Conservation (phyloP, 2,888 invertebrate species). For the Lutraria lutraria region DNA sequence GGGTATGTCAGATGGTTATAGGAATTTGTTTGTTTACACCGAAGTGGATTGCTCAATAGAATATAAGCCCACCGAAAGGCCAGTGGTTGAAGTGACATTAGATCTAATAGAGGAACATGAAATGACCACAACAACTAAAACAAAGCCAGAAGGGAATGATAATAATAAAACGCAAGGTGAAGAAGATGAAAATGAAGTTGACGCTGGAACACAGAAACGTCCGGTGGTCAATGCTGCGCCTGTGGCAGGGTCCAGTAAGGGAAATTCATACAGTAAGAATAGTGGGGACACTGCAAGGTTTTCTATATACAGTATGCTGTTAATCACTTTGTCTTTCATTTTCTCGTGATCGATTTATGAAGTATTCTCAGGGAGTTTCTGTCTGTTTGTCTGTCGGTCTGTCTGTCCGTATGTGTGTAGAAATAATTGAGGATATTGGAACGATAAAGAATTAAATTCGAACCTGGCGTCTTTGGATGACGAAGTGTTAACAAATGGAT, state of each 20-base stretch:
- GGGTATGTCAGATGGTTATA: conserved; percentile 44
- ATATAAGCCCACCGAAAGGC: conserved; percentile 26
- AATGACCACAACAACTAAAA: not conserved
- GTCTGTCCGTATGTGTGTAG: not conserved
- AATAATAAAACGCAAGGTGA: not conserved
- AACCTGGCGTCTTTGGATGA: not conserved
- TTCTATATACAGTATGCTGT: not conserved
- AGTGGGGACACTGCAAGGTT: not conserved
- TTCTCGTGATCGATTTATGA: not conserved
- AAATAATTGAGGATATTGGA: not conserved
- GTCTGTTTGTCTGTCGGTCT: not conserved
- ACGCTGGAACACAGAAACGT: not conserved
- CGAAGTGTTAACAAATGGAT: no score
- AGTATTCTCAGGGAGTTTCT: not conserved
- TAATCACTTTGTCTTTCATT: not conserved
- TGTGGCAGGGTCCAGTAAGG: not conserved
- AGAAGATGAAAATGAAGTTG: not conserved
- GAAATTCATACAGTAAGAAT: not conserved
- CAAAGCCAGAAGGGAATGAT: not conserved
- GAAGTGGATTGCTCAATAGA: conserved; percentile 39
- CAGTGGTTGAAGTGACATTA: not conserved
- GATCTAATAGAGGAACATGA: not conserved
- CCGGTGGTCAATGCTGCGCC: not conserved
- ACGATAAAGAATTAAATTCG: not conserved
- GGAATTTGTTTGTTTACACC: conserved; percentile 45